Evolutionary conservation across 2,797 vertebrate genomes (phyloP).

Genomic region (Threskiornis aethiopicus): DNA sequence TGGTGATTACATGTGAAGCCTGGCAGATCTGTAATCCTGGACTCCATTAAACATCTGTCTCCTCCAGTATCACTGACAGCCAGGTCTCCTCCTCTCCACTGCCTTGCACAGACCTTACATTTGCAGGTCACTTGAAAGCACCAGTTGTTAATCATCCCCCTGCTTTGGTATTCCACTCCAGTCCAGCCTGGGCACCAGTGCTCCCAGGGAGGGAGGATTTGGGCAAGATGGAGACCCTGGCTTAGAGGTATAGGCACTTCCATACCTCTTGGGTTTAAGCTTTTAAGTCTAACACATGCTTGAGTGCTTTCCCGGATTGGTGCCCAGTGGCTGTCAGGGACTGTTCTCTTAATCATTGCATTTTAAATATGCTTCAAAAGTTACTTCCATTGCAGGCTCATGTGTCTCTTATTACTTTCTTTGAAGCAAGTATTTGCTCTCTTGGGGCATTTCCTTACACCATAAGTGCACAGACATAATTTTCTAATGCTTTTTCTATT

Average conservation of each 20-base stretch:
- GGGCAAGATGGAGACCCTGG: background rate
- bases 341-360: background rate
- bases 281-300: background rate
- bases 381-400: background rate
- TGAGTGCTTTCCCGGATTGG: background rate
- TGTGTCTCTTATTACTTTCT: background rate
- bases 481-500: background rate
- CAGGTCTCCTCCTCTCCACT: background rate
- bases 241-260: background rate
- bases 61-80: conserved; percentile 46
- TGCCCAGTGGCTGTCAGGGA: background rate
- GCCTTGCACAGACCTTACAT: background rate
- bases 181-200: background rate
- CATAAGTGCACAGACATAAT: background rate
- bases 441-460: background rate
- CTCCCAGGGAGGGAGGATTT: background rate
- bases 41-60: conserved; percentile 68
- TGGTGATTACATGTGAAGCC: conserved; percentile 33
- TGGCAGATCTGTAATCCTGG: conserved; percentile 54
- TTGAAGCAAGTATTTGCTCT: background rate
- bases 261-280: background rate
- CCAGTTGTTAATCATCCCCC: background rate
- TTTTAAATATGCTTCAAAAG: background rate
- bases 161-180: background rate
- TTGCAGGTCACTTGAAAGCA: background rate